Percentiles rank a stretch among this genome's conserved stretches.
Evolutionary conservation across 2,113 vertebrate genomes (phyloP).

Genomic region (Dromas ardeola): DNA sequence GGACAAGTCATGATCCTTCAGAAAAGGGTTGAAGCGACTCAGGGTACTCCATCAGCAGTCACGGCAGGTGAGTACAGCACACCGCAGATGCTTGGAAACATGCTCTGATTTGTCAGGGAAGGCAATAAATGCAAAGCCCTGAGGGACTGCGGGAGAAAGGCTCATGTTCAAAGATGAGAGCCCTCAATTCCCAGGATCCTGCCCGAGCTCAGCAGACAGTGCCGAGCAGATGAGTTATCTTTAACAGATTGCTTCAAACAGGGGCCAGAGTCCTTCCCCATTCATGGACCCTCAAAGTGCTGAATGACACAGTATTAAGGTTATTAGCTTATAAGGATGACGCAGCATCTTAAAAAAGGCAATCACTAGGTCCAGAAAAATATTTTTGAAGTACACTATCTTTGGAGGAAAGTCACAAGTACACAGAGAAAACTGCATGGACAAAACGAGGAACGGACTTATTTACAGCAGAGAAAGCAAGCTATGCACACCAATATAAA

Average conservation of each 20-base stretch:
- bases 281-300: fast-evolving
- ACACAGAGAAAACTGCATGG: background rate
- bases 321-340: background rate
- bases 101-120: background rate
- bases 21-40: background rate
- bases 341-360: background rate
- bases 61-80: background rate
- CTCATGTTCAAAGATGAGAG: background rate
- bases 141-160: background rate
- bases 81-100: background rate
- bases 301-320: background rate
- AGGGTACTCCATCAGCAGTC: background rate
- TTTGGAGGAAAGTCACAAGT: conserved; percentile 9
- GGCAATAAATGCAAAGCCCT: background rate
- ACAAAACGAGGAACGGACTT: background rate
- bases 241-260: background rate
- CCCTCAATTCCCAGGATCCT: background rate
- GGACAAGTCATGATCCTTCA: background rate
- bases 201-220: background rate
- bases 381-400: background rate
- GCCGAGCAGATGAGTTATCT: background rate
- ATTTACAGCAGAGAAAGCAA: conserved; percentile 1
- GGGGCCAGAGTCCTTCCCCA: background rate
- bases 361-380: background rate
- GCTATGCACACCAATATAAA: background rate